Evolutionary conservation across 2,888 invertebrate genomes (phyloP).

Genomic region (Thereva unica): DNA sequence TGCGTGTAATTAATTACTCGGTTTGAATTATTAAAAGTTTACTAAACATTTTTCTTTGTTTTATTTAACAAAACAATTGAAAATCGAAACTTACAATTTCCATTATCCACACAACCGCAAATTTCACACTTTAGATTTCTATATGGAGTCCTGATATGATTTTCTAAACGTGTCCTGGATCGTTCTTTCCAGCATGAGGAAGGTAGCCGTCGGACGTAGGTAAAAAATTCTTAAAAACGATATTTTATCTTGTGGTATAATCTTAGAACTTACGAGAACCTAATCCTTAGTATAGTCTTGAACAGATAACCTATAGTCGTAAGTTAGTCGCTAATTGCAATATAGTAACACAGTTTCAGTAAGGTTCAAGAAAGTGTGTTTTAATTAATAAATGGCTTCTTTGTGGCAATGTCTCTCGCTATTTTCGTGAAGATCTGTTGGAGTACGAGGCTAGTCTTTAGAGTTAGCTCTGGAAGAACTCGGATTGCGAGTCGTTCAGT

Average conservation of each 20-base stretch:
- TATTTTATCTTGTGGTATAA: conserved; percentile 8
- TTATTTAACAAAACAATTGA: conserved; percentile 42
- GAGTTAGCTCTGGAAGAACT: conserved; percentile 62
- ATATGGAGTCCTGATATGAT: conserved; percentile 22
- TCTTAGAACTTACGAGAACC: conserved; percentile 16
- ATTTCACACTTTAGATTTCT: neutral
- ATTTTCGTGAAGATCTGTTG: too few species aligned
- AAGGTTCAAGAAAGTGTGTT: neutral
- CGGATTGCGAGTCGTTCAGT: conserved; percentile 57
- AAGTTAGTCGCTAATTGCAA: conserved; percentile 11
- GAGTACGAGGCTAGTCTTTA: conserved; percentile 38
- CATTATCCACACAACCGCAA: conserved; percentile 21
- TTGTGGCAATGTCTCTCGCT: neutral
- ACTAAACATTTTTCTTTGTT: conserved; percentile 26
- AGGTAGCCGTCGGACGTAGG: neutral
- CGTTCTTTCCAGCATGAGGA: too few species aligned
- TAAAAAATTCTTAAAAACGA: conserved; percentile 14
- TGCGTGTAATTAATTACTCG: neutral
- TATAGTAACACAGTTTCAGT: conserved; percentile 7
- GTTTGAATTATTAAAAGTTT: neutral
- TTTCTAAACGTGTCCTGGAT: neutral
- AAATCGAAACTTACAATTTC: conserved; percentile 45
- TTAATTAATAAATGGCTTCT: neutral
- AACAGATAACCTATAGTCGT: conserved; percentile 24
- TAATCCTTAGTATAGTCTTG: conserved; percentile 10